Evolutionary conservation across 2,113 vertebrate genomes (phyloP).

Genomic region (Pseudolaguvia tuberculata): DNA sequence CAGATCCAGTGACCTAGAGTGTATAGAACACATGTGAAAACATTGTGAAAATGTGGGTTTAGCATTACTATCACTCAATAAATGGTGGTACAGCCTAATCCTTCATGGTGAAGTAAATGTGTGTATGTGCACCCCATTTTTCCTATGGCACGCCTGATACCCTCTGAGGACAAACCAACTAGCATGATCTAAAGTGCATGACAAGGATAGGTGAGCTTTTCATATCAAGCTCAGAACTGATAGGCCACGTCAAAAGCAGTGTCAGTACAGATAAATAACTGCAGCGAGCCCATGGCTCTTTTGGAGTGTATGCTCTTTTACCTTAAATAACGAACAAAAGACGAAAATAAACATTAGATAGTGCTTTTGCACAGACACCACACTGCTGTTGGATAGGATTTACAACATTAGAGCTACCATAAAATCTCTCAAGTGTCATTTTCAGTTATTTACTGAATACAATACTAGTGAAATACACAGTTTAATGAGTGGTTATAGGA

Average conservation of each 20-base stretch:
- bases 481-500: background rate
- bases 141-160: slow-evolving; percentile 4
- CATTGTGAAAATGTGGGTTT: slow-evolving; percentile 9
- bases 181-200: slow-evolving; percentile 37
- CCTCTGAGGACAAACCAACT: slow-evolving; percentile 27
- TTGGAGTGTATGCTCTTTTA: slow-evolving; percentile 13
- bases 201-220: slow-evolving; percentile 38
- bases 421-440: background rate
- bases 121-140: background rate
- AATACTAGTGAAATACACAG: background rate
- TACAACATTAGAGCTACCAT: background rate
- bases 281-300: slow-evolving; percentile 5
- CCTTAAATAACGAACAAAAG: background rate
- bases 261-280: slow-evolving; percentile 44
- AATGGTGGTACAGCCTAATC: no score
- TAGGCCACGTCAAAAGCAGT: slow-evolving; percentile 46
- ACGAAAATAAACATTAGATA: background rate
- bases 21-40: slow-evolving; percentile 22
- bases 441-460: background rate
- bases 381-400: background rate
- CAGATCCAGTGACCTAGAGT: no score
- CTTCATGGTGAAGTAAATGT: background rate
- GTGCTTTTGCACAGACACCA: background rate
- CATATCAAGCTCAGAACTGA: slow-evolving; percentile 45
- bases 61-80: background rate